Percentiles rank a stretch among this genome's conserved stretches.
Conservation (phyloP, 2,797 vertebrate genomes). For the Lepilemur ruficaudatus region DNA sequence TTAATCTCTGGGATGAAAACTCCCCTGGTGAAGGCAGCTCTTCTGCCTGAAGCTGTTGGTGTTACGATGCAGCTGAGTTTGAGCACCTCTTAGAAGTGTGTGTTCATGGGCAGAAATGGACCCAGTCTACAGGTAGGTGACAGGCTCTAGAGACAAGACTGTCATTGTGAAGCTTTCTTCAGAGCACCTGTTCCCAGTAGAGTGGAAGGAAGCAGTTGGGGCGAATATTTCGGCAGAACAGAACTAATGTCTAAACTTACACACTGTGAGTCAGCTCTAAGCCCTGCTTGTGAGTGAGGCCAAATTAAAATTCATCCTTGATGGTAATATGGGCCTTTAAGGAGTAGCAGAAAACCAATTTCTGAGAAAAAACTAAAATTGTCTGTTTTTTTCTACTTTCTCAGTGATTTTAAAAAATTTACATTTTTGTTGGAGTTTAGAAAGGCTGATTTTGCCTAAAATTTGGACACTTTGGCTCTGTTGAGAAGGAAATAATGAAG, state of each 20-base stretch:
- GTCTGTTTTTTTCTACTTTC: background rate
- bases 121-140: background rate
- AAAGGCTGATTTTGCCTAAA: background rate
- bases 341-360: background rate
- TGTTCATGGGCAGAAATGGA: background rate
- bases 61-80: background rate
- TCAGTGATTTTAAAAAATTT: background rate
- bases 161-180: background rate
- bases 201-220: background rate
- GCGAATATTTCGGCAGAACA: background rate
- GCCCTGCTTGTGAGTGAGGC: background rate
- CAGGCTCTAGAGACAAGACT: background rate
- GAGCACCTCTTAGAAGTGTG: background rate
- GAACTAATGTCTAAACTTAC: background rate
- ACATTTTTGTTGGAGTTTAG: background rate
- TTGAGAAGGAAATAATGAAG: background rate
- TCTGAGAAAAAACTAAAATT: background rate
- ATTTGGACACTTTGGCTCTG: background rate
- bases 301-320: background rate
- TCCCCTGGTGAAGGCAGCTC: background rate
- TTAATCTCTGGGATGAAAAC: background rate
- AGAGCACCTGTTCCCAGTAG: background rate
- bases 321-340: background rate
- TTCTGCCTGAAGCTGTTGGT: too few relatives aligned
- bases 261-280: background rate